Evolutionary conservation across 2,888 invertebrate species (phyloP).

Genomic region (Scelioninae gen. 1): DNA sequence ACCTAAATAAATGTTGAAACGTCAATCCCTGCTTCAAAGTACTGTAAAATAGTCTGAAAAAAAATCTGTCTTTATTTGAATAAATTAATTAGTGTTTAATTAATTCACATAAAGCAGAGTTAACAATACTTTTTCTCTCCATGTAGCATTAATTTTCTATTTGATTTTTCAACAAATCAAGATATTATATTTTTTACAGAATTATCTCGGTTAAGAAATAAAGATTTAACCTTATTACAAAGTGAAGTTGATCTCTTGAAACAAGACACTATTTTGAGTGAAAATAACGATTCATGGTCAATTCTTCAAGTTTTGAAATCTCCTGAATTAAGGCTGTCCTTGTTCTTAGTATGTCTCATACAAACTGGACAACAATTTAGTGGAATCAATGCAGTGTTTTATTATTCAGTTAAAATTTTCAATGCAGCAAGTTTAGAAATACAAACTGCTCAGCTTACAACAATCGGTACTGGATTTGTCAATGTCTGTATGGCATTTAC

Average conservation of each 20-base stretch:
- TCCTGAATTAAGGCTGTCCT: conserved; percentile 88
- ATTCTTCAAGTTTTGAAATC: conserved; percentile 87
- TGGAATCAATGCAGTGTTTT: conserved; percentile 91
- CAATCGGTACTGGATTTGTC: too few relatives aligned
- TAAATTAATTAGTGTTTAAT: too few relatives aligned
- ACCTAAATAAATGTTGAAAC: too few relatives aligned
- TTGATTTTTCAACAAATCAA: too few relatives aligned
- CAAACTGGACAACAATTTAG: conserved; percentile 94
- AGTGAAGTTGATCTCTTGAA: conserved; percentile 88
- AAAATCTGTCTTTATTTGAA: too few relatives aligned
- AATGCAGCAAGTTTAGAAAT: conserved; percentile 89
- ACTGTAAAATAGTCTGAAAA: too few relatives aligned
- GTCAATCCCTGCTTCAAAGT: too few relatives aligned
- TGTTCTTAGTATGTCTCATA: conserved; percentile 91
- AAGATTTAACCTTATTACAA: conserved; percentile 82
- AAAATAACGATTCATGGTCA: conserved; percentile 85
- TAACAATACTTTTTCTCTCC: too few relatives aligned
- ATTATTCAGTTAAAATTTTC: conserved; percentile 93
- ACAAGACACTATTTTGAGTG: conserved; percentile 83
- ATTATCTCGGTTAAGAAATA: conserved; percentile 24
- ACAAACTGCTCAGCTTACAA: too few relatives aligned
- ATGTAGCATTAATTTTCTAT: too few relatives aligned
- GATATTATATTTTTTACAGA: conserved; percentile 14
- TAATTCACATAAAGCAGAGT: too few relatives aligned
- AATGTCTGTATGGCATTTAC: too few relatives aligned